These are phyloP conservation scores for Tribolium freemani DNA, from an alignment of 2,888 invertebrate species.

Conservation along the genomic window DNA sequence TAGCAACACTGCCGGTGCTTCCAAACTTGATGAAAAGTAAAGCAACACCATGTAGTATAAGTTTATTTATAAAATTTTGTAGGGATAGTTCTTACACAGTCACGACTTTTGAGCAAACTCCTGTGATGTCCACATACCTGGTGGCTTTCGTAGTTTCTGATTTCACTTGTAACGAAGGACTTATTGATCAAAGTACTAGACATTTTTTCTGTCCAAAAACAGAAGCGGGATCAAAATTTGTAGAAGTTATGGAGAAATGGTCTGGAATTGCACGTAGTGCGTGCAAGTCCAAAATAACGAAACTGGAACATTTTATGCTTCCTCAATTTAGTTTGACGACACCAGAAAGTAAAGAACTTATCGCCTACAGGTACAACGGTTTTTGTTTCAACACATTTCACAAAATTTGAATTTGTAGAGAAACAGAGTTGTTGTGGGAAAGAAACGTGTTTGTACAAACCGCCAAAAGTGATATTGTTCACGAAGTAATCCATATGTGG, in stretches of 20 bases:
- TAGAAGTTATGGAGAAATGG: constrained; percentile 48
- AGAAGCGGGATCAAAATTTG: constrained; percentile 46
- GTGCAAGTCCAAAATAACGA: constrained; percentile 68
- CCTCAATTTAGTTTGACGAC: constrained; percentile 89
- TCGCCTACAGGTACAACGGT: constrained; percentile 78
- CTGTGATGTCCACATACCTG: constrained; percentile 49
- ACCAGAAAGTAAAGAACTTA: constrained; percentile 93
- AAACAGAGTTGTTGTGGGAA: constrained; percentile 72
- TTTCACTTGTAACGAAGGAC: constrained; percentile 40
- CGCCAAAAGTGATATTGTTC: constrained; percentile 78
- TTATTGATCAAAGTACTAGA: too few species aligned
- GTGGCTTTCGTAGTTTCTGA: constrained; percentile 51
- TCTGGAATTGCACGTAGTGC: constrained; percentile 50
- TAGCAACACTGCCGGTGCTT: too few species aligned
- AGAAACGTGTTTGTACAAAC: constrained; percentile 71
- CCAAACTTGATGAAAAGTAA: too few species aligned
- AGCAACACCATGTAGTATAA: too few species aligned
- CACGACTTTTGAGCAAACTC: constrained; percentile 56
- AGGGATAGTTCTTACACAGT: neutral
- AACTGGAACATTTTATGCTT: constrained; percentile 88
- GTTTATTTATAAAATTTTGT: too few species aligned
- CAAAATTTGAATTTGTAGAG: constrained; percentile 64
- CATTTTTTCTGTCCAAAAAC: too few species aligned
- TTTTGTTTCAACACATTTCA: neutral
- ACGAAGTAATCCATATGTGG: constrained; percentile 89